Conservation (phyloP, 2,888 invertebrate species). For the Leucozona laternaria region DNA sequence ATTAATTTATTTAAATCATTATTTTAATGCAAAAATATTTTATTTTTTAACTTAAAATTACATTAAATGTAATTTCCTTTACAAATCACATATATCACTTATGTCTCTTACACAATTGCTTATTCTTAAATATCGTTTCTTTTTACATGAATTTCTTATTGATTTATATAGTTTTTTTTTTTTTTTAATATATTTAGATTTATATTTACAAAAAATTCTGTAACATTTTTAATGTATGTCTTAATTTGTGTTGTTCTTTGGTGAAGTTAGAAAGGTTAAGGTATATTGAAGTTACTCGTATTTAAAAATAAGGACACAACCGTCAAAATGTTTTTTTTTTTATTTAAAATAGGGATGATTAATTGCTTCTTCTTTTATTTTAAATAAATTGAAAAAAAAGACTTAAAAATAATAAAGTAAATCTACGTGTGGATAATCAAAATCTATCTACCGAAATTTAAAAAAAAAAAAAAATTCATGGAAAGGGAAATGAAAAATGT, state of each 20-base stretch:
- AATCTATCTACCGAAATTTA: constrained; percentile 26
- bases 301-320: constrained; percentile 16
- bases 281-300: background rate
- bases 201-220: constrained; percentile 56
- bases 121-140: constrained; percentile 32
- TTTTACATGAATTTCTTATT: constrained; percentile 36
- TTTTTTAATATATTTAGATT: constrained; percentile 7
- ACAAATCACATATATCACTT: constrained; percentile 66
- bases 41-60: constrained; percentile 31
- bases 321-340: background rate
- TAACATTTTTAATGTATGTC: background rate
- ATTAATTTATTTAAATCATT: constrained; percentile 47
- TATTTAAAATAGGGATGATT: background rate
- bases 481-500: background rate
- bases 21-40: constrained; percentile 67
- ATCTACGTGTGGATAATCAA: constrained; percentile 23
- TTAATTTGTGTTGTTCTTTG: background rate
- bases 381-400: background rate
- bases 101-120: constrained; percentile 38
- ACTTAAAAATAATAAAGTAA: background rate
- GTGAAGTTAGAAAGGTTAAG: constrained; percentile 5
- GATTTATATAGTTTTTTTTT: background rate
- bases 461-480: background rate
- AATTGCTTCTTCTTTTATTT: background rate
- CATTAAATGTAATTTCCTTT: constrained; percentile 56